These are phyloP conservation scores for Drosophila kanekoi DNA, from an alignment of 2,888 invertebrate genomes.

Conservation along the genomic window DNA sequence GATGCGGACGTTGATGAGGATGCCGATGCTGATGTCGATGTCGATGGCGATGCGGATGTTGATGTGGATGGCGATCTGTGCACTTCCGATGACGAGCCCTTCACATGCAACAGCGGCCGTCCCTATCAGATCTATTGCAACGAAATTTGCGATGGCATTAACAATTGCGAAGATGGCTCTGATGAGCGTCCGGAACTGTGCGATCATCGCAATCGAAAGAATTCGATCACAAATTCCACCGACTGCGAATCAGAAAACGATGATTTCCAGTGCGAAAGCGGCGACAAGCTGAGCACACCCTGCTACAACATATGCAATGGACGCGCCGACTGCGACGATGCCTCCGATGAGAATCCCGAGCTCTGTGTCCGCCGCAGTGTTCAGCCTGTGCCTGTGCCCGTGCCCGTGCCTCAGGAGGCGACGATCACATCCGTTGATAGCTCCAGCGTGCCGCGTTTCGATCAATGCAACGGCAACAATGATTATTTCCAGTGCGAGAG, in stretches of 20 bases:
- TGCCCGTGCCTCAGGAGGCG: neutral
- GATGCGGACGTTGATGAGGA: neutral
- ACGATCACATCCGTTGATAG: too few species aligned
- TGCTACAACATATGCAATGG: constrained; percentile 79
- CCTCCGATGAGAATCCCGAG: constrained; percentile 78
- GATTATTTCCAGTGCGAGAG: constrained; percentile 11
- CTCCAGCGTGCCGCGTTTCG: rapidly evolving
- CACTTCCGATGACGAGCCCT: rapidly evolving
- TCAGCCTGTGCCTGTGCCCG: neutral
- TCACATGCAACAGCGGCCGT: constrained; percentile 21
- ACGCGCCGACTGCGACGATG: constrained; percentile 88
- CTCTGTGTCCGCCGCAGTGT: constrained; percentile 8
- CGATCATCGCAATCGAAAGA: neutral
- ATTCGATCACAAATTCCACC: neutral
- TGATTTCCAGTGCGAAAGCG: constrained; percentile 24
- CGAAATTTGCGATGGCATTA: neutral
- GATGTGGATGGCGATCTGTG: constrained; percentile 8
- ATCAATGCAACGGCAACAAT: neutral
- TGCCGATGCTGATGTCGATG: neutral
- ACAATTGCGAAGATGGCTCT: constrained; percentile 27
- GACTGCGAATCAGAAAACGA: constrained; percentile 7
- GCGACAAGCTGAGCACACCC: neutral
- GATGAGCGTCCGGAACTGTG: constrained; percentile 33
- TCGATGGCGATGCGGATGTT: neutral
- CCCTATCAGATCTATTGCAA: constrained; percentile 1